A percentile compares a stretch with the other conserved stretches of the same genome.
phyloP scores from a whole-genome alignment of 30 jellyfish, hydroid and myxozoan species.

The Clytia hemisphaerica region DNA sequence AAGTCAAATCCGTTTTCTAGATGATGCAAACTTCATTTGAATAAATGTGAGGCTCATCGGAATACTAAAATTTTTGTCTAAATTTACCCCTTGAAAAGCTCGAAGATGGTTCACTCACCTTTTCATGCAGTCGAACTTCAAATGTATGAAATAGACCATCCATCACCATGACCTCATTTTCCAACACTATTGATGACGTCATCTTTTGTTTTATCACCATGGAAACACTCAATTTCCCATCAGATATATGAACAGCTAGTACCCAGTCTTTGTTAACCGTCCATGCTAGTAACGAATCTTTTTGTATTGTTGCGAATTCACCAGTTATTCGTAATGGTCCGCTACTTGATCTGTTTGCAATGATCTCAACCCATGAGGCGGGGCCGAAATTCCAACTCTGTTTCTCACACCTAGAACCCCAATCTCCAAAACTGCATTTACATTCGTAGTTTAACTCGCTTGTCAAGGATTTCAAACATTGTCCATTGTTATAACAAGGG shows the following conservation, averaged over 20 bases:
- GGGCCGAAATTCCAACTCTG: not conserved
- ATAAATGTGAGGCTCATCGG: too few species aligned
- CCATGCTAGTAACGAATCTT: not conserved
- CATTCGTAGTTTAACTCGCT: not conserved
- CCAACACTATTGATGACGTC: too few species aligned
- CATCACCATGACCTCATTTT: not conserved
- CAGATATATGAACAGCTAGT: not conserved
- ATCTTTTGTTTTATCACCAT: not conserved
- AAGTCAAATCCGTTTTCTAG: not conserved
- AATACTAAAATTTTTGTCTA: too few species aligned
- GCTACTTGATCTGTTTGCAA: not conserved
- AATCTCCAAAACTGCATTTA: constrained; percentile 14
- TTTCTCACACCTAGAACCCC: constrained; percentile 16
- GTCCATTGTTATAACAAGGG: constrained; percentile 14
- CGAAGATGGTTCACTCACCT: not conserved
- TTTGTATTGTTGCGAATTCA: constrained; percentile 6
- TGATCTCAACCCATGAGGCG: not conserved
- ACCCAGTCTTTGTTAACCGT: not conserved
- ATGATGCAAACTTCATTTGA: too few species aligned
- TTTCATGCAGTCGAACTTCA: not conserved
- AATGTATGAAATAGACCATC: constrained; percentile 4
- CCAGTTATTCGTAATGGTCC: not conserved
- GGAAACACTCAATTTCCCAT: not conserved
- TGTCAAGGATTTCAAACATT: not conserved
- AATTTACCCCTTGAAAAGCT: not conserved